These are phyloP conservation scores for Bombycilla garrulus DNA, from an alignment of 2,113 vertebrate genomes.

Conservation along the genomic window DNA sequence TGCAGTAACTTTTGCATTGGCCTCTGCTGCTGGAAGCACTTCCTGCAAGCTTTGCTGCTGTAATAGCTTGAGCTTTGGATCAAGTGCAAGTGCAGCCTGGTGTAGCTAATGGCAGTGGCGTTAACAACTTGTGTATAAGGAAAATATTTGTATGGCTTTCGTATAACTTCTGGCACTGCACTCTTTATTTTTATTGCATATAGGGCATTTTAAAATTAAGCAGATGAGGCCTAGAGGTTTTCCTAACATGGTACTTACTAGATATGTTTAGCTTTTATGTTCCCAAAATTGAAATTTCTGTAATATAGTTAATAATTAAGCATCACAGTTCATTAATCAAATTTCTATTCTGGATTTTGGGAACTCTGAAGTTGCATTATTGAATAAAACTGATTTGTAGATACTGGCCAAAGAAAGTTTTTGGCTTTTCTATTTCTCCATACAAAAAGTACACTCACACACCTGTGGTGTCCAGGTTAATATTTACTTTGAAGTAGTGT, in stretches of 20 bases:
- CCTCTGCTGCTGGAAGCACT: slow-evolving; percentile 65
- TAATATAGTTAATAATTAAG: slow-evolving; percentile 39
- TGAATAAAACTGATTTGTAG: slow-evolving; percentile 47
- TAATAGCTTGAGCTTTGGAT: slow-evolving; percentile 44
- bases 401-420: slow-evolving; percentile 66
- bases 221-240: slow-evolving; percentile 45
- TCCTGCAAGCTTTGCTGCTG: slow-evolving; percentile 61
- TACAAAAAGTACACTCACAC: slow-evolving; percentile 17
- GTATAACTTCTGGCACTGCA: slow-evolving; percentile 33
- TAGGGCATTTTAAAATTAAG: slow-evolving; percentile 50
- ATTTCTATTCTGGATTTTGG: neutral
- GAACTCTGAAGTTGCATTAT: slow-evolving; percentile 26
- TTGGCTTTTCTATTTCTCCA: slow-evolving; percentile 24
- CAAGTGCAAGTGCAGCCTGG: slow-evolving; percentile 53
- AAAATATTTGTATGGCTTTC: slow-evolving; percentile 53
- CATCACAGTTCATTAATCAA: slow-evolving; percentile 38
- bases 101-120: slow-evolving; percentile 42
- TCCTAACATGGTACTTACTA: slow-evolving; percentile 37
- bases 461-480: slow-evolving; percentile 62
- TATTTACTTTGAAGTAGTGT: slow-evolving; percentile 53
- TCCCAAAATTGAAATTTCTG: slow-evolving; percentile 54
- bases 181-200: slow-evolving; percentile 17
- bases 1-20: slow-evolving; percentile 39
- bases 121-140: slow-evolving; percentile 50
- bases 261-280: slow-evolving; percentile 38